phyloP scores from a whole-genome alignment of 2,113 vertebrate genomes.

The Xiphophorus maculatus region DNA sequence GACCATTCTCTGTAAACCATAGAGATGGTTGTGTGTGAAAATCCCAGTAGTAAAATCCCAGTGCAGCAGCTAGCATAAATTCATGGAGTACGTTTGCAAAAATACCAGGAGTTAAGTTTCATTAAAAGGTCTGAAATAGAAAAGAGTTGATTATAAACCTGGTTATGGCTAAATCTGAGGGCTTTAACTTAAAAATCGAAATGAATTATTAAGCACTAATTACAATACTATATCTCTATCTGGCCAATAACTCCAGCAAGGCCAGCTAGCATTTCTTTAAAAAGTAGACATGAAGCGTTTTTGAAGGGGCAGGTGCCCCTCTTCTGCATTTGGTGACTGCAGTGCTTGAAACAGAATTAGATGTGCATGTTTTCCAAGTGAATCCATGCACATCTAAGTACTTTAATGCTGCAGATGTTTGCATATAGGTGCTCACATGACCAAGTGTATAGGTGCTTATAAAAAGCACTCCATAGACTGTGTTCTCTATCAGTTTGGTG shows the following conservation, averaged over 20 bases:
- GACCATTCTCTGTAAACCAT: no score
- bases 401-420: slow-evolving; percentile 37
- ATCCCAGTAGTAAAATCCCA: no score
- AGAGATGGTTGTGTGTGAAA: no score
- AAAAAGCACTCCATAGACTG: slow-evolving; percentile 34
- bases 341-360: slow-evolving; percentile 18
- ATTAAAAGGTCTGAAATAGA: no score
- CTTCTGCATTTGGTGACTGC: not conserved
- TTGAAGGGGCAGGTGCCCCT: not conserved
- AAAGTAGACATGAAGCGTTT: not conserved
- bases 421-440: slow-evolving; percentile 24
- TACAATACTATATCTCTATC: not conserved
- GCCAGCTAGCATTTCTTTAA: no score
- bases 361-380: slow-evolving; percentile 10
- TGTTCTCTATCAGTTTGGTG: slow-evolving; percentile 61
- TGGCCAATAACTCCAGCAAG: not conserved
- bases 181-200: no score
- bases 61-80: no score
- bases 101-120: no score
- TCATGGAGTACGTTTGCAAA: no score
- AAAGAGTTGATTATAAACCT: no score
- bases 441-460: slow-evolving; percentile 21
- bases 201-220: no score
- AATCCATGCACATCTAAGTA: slow-evolving; percentile 8
- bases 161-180: no score